Percentiles rank a stretch among this genome's conserved stretches.
phyloP scores from a whole-genome alignment of 2,113 vertebrate species.

The Lichenostomus cassidix region DNA sequence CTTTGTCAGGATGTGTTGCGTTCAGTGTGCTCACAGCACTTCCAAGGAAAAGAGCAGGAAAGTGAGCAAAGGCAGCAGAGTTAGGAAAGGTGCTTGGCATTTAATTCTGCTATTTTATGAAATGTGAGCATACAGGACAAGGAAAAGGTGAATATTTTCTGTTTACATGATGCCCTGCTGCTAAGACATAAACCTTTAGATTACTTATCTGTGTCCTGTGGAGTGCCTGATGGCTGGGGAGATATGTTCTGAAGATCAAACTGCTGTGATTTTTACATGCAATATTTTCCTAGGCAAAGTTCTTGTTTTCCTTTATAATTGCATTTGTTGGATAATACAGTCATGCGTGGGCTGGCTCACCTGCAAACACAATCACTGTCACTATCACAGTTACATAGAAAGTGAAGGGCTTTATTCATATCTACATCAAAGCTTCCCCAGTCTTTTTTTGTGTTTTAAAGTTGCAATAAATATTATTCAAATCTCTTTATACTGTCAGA shows the following conservation, averaged over 20 bases:
- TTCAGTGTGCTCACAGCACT: background rate
- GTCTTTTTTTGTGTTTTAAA: background rate
- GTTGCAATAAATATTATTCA: background rate
- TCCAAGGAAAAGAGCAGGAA: background rate
- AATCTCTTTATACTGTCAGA: background rate
- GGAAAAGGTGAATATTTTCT: background rate
- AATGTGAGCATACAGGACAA: background rate
- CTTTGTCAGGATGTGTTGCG: background rate
- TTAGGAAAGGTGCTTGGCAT: background rate
- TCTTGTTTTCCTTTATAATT: background rate
- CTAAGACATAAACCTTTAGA: background rate
- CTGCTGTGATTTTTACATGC: background rate
- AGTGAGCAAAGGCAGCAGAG: background rate
- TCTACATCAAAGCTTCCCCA: background rate
- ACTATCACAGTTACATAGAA: background rate
- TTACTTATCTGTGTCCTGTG: background rate
- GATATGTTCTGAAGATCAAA: background rate
- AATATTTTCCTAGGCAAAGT: background rate
- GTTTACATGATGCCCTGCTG: background rate
- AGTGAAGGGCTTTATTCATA: background rate
- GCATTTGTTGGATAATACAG: background rate
- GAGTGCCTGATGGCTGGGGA: background rate
- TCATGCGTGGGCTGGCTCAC: background rate
- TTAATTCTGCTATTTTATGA: background rate
- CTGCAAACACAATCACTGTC: background rate